Conservation (phyloP, 92 coral and sea anemone genomes). For the Plumapathes pennacea region DNA sequence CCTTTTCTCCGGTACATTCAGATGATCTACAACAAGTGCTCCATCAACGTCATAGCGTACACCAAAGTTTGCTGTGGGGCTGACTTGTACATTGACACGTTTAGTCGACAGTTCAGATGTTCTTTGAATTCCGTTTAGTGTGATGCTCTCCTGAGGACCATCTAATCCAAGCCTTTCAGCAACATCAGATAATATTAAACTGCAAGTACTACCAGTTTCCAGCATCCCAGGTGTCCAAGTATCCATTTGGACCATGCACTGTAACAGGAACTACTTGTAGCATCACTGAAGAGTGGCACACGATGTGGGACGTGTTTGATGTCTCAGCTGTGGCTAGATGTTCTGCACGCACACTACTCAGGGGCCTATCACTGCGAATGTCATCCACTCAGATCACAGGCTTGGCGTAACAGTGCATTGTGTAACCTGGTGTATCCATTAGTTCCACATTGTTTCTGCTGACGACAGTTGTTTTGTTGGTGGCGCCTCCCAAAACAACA, state of each 20-base stretch:
- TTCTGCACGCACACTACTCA: too few relatives aligned
- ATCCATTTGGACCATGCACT: slow-evolving; percentile 49
- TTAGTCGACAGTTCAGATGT: slow-evolving; percentile 18
- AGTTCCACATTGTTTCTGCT: not conserved
- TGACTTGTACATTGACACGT: slow-evolving; percentile 31
- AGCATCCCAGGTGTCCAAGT: slow-evolving; percentile 37
- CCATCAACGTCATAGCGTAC: slow-evolving; percentile 31
- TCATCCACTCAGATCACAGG: too few relatives aligned
- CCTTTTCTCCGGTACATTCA: slow-evolving; percentile 19
- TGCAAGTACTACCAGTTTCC: slow-evolving; percentile 55
- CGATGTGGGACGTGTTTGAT: not conserved
- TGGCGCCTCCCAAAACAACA: slow-evolving; percentile 30
- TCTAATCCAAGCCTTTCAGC: slow-evolving; percentile 43
- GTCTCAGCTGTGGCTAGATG: too few relatives aligned
- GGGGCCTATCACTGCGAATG: too few relatives aligned
- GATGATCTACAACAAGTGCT: slow-evolving; percentile 24
- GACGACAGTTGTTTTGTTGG: slow-evolving; percentile 6
- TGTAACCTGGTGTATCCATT: slow-evolving; percentile 25
- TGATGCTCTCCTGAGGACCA: slow-evolving; percentile 32
- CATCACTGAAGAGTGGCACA: slow-evolving; percentile 9
- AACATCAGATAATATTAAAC: slow-evolving; percentile 28
- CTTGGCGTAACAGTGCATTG: slow-evolving; percentile 37
- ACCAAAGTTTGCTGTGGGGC: slow-evolving; percentile 18
- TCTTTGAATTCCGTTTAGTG: slow-evolving; percentile 42
- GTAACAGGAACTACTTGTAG: slow-evolving; percentile 40